Conservation (phyloP, 2,113 vertebrate genomes). For the Sardina pilchardus region DNA sequence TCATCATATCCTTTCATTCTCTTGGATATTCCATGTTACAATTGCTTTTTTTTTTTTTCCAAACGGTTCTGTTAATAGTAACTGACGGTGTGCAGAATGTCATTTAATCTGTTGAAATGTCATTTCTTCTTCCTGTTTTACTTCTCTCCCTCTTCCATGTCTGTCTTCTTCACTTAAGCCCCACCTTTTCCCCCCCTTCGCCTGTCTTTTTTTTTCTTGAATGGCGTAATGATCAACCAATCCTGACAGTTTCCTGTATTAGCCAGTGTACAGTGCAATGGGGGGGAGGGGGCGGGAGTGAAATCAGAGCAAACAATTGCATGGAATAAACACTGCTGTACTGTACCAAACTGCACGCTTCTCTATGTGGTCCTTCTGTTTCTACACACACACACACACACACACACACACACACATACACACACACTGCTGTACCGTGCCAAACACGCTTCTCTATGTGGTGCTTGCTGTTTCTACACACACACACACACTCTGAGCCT, state of each 20-base stretch:
- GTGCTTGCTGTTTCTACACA: no score
- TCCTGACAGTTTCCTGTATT: conserved; percentile 72
- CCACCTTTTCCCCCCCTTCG: conserved; percentile 42
- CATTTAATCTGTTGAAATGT: conserved; percentile 44
- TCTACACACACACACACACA: neutral
- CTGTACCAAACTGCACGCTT: conserved; percentile 66
- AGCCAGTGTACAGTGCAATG: conserved; percentile 81
- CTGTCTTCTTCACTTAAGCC: conserved; percentile 57
- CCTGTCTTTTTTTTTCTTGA: conserved; percentile 45
- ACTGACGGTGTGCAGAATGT: conserved; percentile 62
- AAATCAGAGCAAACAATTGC: conserved; percentile 88
- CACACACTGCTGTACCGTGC: no score
- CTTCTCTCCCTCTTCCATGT: conserved; percentile 49
- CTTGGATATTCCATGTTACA: neutral
- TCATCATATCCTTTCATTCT: conserved; percentile 38
- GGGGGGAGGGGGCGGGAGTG: conserved; percentile 77
- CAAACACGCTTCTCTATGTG: no score
- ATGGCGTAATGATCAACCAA: conserved; percentile 74
- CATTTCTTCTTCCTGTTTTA: neutral
- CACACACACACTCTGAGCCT: no score
- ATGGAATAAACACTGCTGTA: conserved; percentile 96
- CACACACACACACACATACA: neutral
- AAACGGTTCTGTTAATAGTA: conserved; percentile 40
- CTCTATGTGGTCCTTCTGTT: conserved; percentile 5
- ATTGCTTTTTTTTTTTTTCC: conserved; percentile 12